Base-by-base conservation (phyloP, 2,113 vertebrate genomes). In the Coturnix japonica region DNA sequence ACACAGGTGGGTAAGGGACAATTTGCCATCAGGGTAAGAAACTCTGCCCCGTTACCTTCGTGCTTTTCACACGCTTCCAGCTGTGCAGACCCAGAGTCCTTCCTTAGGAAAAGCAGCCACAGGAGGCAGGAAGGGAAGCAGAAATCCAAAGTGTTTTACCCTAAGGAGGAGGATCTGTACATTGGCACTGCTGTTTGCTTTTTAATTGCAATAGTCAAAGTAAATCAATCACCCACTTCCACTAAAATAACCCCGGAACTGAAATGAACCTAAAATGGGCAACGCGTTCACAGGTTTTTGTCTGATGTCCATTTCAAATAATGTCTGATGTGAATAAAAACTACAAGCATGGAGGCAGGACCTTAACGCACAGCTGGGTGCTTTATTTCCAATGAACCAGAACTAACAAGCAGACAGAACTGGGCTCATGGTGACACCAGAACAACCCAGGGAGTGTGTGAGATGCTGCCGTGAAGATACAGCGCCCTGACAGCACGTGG, bases 361-460 rank as follows among this genome's bases (percentile, higher is more conserved):
- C 66, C 1, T 12, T 51, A 70, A 81, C 63, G 61, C 74, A 85
- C 81, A 91, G 54, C 79, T 59, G 84, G 67, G 64, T 78, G 72
- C 72, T 96, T 96, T 94, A 91, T 96, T 94, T 57, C 82, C 72
- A 89, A 91, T 85, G 89, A 82, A 94, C 71, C 43, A 63, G 93
- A 93, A 72, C 66, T 75, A 88, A 87, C 66, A 86, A 91, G 59
- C 92, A 76, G 81, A 90, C 57, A 90, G 73, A 93, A 92, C 17
- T 79, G 69, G 84, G 72, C 85, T 93, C 63, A 60, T 81, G 92
- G 90, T 2, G 2, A 91, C 57, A 93, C 10, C 37, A 89, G 57
- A 92, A 65, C 79, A 90, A 85, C 69, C 75, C 69, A 69, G 31
- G 20, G 59, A 67, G 44, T 33, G 69, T 35, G 43, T 75, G 83